These are phyloP conservation scores for Oncopodura yosiiana DNA, from an alignment of 1,140 invertebrate genomes.

Conservation along the genomic window DNA sequence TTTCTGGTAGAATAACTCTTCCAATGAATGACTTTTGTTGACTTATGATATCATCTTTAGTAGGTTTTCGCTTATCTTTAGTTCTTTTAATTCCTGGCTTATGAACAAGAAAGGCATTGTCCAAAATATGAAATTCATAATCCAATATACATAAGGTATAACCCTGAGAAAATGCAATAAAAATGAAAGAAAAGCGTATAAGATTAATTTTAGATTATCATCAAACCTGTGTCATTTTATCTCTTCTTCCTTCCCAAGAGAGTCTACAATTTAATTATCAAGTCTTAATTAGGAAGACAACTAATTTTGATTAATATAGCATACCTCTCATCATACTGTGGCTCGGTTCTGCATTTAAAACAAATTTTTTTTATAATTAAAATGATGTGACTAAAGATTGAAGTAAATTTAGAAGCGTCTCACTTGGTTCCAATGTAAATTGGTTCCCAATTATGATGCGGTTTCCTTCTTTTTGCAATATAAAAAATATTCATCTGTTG, in stretches of 20 bases:
- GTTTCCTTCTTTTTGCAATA: conserved; percentile 34
- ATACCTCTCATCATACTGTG: conserved; percentile 37
- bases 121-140: conserved; percentile 79
- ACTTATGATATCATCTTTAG: conserved; percentile 60
- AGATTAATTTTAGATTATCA: background rate
- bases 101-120: conserved; percentile 80
- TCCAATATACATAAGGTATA: conserved; percentile 73
- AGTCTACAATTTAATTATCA: too few relatives aligned
- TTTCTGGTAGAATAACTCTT: conserved; percentile 68
- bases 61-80: conserved; percentile 62
- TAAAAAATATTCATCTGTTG: conserved; percentile 16
- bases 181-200: too few relatives aligned
- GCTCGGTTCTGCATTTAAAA: background rate
- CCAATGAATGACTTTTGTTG: conserved; percentile 65
- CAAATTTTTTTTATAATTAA: background rate
- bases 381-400: background rate
- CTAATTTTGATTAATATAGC: too few relatives aligned
- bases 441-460: conserved; percentile 33
- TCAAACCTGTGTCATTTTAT: conserved; percentile 48
- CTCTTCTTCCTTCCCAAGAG: conserved; percentile 44
- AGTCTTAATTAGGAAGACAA: too few relatives aligned
- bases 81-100: conserved; percentile 79
- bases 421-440: conserved; percentile 45
- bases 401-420: conserved; percentile 41
- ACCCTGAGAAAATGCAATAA: too few relatives aligned